Conservation (phyloP, 2,113 vertebrate genomes). For the Myiopsitta monachus region DNA sequence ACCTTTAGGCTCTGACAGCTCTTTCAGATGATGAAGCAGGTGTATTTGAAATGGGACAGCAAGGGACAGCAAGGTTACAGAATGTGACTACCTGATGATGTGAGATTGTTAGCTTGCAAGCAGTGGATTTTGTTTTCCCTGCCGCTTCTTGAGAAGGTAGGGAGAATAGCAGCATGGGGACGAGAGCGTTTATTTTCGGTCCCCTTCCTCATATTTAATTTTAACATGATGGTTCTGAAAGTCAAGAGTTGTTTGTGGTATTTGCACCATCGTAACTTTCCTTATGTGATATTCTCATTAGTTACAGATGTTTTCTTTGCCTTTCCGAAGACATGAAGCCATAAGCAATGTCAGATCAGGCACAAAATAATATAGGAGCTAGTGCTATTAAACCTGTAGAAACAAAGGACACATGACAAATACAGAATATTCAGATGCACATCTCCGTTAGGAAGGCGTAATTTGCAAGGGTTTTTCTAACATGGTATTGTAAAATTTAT, state of each 20-base stretch:
- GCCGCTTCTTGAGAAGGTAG: neutral
- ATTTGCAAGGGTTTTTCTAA: neutral
- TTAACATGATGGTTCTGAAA: neutral
- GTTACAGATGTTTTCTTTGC: neutral
- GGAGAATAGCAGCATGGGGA: neutral
- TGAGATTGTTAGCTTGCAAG: neutral
- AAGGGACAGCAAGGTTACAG: neutral
- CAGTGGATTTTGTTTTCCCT: neutral
- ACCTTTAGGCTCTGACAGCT: neutral
- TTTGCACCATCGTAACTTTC: neutral
- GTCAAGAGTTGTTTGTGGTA: neutral
- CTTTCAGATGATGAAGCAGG: constrained; percentile 6
- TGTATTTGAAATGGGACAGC: neutral
- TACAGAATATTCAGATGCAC: neutral
- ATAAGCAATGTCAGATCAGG: neutral
- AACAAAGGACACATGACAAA: neutral
- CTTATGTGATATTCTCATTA: neutral
- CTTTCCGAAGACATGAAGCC: neutral
- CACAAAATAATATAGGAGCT: neutral
- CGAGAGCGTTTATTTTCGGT: neutral
- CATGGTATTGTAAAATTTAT: neutral
- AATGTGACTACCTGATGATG: neutral
- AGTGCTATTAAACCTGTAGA: neutral
- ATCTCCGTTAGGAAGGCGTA: neutral
- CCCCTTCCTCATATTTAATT: neutral